Conservation (phyloP, 2,797 vertebrate species). For the Rhynchotus rufescens region DNA sequence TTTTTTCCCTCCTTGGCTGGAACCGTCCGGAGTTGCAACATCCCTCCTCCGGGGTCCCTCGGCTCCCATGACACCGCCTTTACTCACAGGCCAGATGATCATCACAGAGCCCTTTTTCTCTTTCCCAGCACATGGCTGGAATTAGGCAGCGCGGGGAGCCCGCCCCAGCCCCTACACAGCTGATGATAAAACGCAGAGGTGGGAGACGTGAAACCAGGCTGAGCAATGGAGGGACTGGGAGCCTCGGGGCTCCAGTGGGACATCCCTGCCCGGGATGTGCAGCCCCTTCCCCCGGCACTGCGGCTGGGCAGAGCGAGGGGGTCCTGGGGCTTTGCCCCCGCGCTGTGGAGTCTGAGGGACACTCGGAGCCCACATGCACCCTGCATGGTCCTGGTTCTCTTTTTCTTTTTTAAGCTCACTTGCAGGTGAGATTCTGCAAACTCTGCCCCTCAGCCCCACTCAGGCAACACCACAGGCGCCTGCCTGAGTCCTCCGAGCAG, state of each 20-base stretch:
- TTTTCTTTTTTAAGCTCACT: too few species aligned
- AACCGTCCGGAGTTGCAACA: slow-evolving; percentile 77
- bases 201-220: slow-evolving; percentile 63
- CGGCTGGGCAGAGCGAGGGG: not conserved
- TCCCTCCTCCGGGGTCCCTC: slow-evolving; percentile 78
- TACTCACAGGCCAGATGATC: slow-evolving; percentile 77
- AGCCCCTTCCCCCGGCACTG: rapidly evolving
- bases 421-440: not conserved
- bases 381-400: not conserved
- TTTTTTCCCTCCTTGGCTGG: slow-evolving; percentile 68
- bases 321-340: not conserved
- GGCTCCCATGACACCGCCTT: slow-evolving; percentile 84
- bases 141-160: slow-evolving; percentile 43
- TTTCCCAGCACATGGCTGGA: slow-evolving; percentile 70
- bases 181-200: slow-evolving; percentile 68
- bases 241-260: not conserved
- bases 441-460: not conserved
- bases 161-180: slow-evolving; percentile 51
- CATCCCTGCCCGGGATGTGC: not conserved
- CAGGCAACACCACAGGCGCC: rapidly evolving
- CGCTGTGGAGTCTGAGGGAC: rapidly evolving
- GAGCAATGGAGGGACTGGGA: not conserved
- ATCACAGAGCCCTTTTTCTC: slow-evolving; percentile 69
- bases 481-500: not conserved
- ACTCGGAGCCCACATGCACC: not conserved